phyloP scores from a whole-genome alignment of 2,113 vertebrate species.

The Sclerurus mexicanus region DNA sequence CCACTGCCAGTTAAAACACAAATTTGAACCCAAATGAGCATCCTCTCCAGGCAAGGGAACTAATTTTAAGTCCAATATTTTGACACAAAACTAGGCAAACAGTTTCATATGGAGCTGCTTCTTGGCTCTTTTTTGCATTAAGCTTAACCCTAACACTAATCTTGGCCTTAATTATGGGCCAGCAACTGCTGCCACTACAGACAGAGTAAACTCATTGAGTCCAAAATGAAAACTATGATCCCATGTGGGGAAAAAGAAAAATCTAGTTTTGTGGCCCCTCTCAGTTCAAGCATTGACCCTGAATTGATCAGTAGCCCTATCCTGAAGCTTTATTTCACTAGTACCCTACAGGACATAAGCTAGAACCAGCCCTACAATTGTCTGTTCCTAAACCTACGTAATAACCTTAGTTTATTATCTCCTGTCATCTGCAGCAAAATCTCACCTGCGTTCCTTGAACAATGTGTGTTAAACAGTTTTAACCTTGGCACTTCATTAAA shows the following conservation, averaged over 20 bases:
- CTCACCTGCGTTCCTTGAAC: not conserved
- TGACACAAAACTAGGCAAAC: not conserved
- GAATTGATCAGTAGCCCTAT: not conserved
- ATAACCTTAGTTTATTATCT: not conserved
- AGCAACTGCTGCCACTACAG: not conserved
- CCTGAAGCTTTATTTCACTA: not conserved
- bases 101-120: not conserved
- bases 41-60: not conserved
- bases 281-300: not conserved
- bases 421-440: not conserved
- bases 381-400: not conserved
- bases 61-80: not conserved
- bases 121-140: not conserved
- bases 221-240: not conserved
- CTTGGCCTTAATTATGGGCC: not conserved
- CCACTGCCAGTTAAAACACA: not conserved
- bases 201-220: not conserved
- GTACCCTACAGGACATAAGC: not conserved
- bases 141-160: not conserved
- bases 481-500: not conserved
- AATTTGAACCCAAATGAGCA: not conserved
- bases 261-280: not conserved
- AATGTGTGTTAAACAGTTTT: not conserved
- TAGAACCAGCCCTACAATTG: not conserved
- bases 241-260: not conserved